Evolutionary conservation across 2,113 vertebrate species (phyloP).

Genomic region (Gnathonemus echidnorhynchus): DNA sequence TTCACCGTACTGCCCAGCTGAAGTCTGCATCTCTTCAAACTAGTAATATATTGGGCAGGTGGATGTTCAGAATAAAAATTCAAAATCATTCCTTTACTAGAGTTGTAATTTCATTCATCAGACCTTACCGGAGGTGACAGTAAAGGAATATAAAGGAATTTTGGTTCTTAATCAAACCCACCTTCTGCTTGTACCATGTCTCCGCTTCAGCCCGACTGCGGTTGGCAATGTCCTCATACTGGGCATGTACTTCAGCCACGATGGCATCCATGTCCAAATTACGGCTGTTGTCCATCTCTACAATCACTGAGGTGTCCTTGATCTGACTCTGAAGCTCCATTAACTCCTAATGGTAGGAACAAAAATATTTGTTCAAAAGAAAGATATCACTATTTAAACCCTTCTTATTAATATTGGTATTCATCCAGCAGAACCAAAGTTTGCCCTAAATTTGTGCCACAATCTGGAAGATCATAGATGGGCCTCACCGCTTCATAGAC

Average conservation of each 20-base stretch:
- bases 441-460: not conserved
- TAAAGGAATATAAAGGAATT: no score
- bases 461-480: not conserved
- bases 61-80: not conserved
- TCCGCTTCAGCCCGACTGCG: not conserved
- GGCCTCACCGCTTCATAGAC: conserved; percentile 75
- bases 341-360: conserved; percentile 60
- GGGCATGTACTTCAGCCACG: no score
- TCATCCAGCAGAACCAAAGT: not conserved
- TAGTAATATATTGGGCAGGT: no score
- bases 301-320: conserved; percentile 78
- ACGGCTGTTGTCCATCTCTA: not conserved
- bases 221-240: no score
- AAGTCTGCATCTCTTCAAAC: no score
- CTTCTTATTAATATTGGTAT: not conserved
- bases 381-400: not conserved
- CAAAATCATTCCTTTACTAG: not conserved
- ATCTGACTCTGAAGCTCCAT: conserved; percentile 71
- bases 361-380: not conserved
- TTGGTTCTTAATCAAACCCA: no score
- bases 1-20: no score
- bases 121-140: not conserved
- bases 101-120: not conserved
- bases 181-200: not conserved
- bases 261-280: not conserved